Evolutionary conservation across 2,888 invertebrate genomes (phyloP), one percentile per base, ranked within the genome.

Genomic region (Ophioninae sp.): DNA sequence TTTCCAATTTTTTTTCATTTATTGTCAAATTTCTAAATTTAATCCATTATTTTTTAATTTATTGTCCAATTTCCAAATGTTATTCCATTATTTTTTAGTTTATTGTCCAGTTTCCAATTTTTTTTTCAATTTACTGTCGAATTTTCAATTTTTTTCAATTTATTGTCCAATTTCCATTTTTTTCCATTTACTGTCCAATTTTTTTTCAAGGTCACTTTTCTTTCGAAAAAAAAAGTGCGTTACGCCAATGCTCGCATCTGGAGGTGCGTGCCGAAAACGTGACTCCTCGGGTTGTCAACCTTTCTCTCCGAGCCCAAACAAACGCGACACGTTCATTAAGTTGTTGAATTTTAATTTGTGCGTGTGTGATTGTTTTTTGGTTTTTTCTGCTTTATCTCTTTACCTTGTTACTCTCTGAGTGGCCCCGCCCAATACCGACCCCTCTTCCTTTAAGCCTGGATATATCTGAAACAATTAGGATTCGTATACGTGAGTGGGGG

Each of bases 381-480:
- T n/a, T 78, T 63, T 39, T 51, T 22, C 23, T 67, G 41, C 30
- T 74, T 51, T 51, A 6, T 51, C 17, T 51, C 78, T 86, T 81
- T 87, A 92, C 92, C 92, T 92, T 79, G 92, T 92, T 79, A 92
- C 92, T 88, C 92, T 87, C 74, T 92, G 92, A 65, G 92, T 92
- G 20, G 91, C 91, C 68, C 91, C 90, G 64, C 91, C 92, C 59
- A 92, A 88, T 10, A 92, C 91, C 30, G 92, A 92, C 20, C 92
- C 90, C 22, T 92, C 92, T 83, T 92, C 92, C 85, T 92, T 92
- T 85, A 92, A 83, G 65, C 90, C 84, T 1, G 92, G 92, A 84
- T 92, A 92, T 79, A 92, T 92, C 92, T 92, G 91, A 65, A 90
- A 84, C 83, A 82, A 85, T 77, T 22, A 59, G 22, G 22, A 59